phyloP scores from a whole-genome alignment of 2,888 invertebrate genomes.

The Griposia aprilina region DNA sequence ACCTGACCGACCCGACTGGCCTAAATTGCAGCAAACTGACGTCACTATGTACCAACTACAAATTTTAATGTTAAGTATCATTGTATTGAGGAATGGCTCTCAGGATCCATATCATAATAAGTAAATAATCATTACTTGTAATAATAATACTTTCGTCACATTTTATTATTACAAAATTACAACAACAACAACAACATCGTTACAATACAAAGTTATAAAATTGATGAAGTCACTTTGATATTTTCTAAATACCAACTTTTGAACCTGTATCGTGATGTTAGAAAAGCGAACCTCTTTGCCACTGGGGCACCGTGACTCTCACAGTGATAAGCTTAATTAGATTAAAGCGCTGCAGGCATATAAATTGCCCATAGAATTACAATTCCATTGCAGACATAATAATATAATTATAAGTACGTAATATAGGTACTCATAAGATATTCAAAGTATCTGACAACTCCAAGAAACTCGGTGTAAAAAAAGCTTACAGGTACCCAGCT shows the following conservation, averaged over 20 bases:
- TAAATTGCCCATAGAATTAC: not conserved
- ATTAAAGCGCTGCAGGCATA: not conserved
- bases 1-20: constrained; percentile 72
- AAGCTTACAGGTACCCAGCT: constrained; percentile 17
- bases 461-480: constrained; percentile 17
- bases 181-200: no score
- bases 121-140: not conserved
- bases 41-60: constrained; percentile 65
- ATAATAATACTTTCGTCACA: not conserved
- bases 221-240: not conserved
- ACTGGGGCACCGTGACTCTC: not conserved
- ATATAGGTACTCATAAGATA: not conserved
- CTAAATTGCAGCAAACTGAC: constrained; percentile 75
- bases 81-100: constrained; percentile 17
- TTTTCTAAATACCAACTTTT: not conserved
- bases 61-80: constrained; percentile 39
- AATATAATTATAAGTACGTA: not conserved
- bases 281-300: not conserved
- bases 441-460: constrained; percentile 19
- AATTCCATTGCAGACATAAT: not conserved
- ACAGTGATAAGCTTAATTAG: not conserved
- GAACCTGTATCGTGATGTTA: not conserved
- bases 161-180: not conserved
- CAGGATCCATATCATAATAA: not conserved
- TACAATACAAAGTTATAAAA: not conserved